Base-by-base conservation (phyloP, 1,140 invertebrate species). In the Macrosteles quadrilineatus region DNA sequence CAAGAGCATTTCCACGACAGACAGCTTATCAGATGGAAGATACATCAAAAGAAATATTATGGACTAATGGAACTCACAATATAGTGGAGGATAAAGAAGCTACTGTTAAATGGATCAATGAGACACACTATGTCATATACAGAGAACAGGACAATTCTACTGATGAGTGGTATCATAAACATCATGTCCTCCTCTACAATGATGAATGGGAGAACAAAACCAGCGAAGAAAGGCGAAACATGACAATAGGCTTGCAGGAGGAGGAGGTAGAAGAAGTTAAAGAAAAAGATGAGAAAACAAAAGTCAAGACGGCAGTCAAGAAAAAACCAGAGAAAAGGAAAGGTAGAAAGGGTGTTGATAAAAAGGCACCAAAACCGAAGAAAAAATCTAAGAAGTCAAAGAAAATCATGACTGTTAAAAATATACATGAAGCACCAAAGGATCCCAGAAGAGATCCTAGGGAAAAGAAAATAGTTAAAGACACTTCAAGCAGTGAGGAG, bases 21-120 rank as follows among this genome's bases (percentile, higher is more conserved):
- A 50, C 47, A 50, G 47, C 21, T 50, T 50, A 50, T 50, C 47
- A 50, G n/a, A 4, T 11, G 47, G 47, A 50, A n/a, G 47, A 50
- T 3, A 40, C 36, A 17, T 50, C 47, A 11, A 50, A 50, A n/a
- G 47, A 50, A n/a, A 21, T 50, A 9, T 50, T 50, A 19, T 50
- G 47, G 47, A 19, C 14, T n/a, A 50, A 50, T n/a, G 21, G 21
- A 21, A 50, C 47, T 4, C 47, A 50, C 47, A 50, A 21, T 19
- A 21, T 50, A 50, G 14, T 50, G 47, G 21, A 50, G 21, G 47
- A 50, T 21, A 50, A 17, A 50, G 47, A 21, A 50, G 6, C 21
- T 11, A 50, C 47, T 9, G 3, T 50, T 4, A 50, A 50, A 21
- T 50, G 47, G 47, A 17, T 50, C 4, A 50, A 50, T 21, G 21